Evolutionary conservation across 2,113 vertebrate genomes (phyloP), one percentile per base, ranked within the genome.

Genomic region (Charadrius vociferus): DNA sequence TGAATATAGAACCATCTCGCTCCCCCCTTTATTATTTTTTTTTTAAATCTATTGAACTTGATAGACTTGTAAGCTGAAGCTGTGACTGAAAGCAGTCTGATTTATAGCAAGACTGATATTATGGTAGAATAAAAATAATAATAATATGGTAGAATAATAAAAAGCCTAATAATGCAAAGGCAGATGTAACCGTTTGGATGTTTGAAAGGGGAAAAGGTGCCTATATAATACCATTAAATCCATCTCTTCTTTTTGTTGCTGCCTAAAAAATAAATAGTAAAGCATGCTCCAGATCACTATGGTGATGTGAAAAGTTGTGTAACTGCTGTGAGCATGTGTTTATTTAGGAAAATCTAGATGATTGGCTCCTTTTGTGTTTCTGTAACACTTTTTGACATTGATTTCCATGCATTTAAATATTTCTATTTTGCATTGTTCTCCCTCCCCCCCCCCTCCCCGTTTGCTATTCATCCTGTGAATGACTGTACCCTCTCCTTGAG

Each of bases 91-190:
- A 91, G 58, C 59, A 41, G 50, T 5, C 61, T 81, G 62, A 65
- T 86, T 89, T 95, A 71, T 74, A 85, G 66, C 73, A 83, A 86
- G 66, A 6, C 58, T 75, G 47, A 32, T 94, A 12, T 88, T 88
- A 74, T 8, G 26, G 43, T 50, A 37, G 55, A 84, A 68, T 82
- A 96, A 90, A 93, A 78, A 90, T 39, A 36, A 61, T 58, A n/a
- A 23, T 23, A 59, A n/a, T n/a, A n/a, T 13, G 24, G 49, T 61
- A 41, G 66, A 86, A 80, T 85, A 95, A 89, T 94, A 74, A 92
- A 75, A 86, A 75, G 62, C 36, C 43, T 79, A 77, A 80, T 84
- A 81, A 73, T 15, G 8, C 41, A 68, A 56, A 74, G 52, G 36
- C 78, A 74, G 18, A 41, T 63, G 81, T 88, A 89, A 88, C 79